phyloP scores from a whole-genome alignment of 2,888 invertebrate genomes.

The Criorhina ranunculi region DNA sequence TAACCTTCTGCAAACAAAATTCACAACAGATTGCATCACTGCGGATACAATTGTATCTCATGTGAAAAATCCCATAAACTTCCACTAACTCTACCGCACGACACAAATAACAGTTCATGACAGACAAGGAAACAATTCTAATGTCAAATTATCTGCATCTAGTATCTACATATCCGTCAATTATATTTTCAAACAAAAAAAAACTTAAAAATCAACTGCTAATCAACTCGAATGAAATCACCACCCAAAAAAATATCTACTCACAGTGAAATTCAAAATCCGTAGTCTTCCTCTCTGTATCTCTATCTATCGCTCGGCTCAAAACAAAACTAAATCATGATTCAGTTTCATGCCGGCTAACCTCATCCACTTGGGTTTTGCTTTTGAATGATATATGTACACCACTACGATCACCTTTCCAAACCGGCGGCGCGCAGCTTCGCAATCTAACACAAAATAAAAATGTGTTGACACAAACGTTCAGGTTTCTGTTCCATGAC shows the following conservation, averaged over 20 bases:
- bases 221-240: constrained; percentile 61
- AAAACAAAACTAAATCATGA: constrained; percentile 55
- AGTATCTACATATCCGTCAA: constrained; percentile 11
- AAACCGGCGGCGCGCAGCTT: constrained; percentile 19
- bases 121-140: constrained; percentile 46
- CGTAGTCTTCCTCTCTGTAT: constrained; percentile 11
- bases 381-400: constrained; percentile 19
- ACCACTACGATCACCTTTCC: constrained; percentile 13
- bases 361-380: constrained; percentile 23
- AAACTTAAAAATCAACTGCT: constrained; percentile 33
- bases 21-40: constrained; percentile 66
- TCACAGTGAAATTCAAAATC: constrained; percentile 15
- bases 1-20: constrained; percentile 51
- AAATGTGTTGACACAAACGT: constrained; percentile 37
- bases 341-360: constrained; percentile 38
- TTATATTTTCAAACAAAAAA: not conserved
- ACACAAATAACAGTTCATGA: not conserved
- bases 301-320: constrained; percentile 21
- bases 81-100: not conserved
- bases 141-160: constrained; percentile 30
- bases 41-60: constrained; percentile 17
- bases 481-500: constrained; percentile 49
- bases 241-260: constrained; percentile 49
- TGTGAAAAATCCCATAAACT: constrained; percentile 25
- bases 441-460: constrained; percentile 10